Conservation (phyloP, 2,888 invertebrate species). For the Halictus ligatus region DNA sequence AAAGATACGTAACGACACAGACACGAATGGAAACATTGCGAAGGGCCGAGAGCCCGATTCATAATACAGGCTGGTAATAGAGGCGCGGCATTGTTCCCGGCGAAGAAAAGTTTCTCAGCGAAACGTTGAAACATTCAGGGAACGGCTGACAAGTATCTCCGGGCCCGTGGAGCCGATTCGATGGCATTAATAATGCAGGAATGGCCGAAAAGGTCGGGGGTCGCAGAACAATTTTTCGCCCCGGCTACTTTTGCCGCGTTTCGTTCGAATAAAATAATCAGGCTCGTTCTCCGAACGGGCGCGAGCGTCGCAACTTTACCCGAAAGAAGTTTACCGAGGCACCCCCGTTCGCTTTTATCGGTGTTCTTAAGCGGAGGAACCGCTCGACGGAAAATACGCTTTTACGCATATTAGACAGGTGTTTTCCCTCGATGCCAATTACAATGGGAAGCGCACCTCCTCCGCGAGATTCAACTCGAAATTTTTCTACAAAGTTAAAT, state of each 20-base stretch:
- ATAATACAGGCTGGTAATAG: conserved; percentile 64
- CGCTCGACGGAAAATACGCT: background rate
- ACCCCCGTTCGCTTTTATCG: conserved; percentile 8
- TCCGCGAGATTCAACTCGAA: no score
- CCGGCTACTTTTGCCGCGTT: conserved; percentile 11
- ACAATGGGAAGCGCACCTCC: background rate
- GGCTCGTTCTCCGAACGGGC: conserved; percentile 1
- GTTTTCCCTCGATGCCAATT: background rate
- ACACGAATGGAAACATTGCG: conserved; percentile 31
- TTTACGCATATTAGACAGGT: background rate
- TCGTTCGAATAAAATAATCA: conserved; percentile 51
- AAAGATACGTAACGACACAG: background rate
- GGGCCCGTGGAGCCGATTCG: conserved; percentile 44
- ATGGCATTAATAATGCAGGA: conserved; percentile 64
- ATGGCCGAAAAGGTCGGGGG: conserved; percentile 45
- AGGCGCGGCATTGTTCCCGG: conserved; percentile 64
- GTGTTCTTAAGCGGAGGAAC: background rate
- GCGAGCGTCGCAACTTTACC: background rate
- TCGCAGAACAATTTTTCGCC: conserved; percentile 23
- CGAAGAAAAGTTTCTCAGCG: conserved; percentile 50
- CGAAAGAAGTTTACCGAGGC: conserved; percentile 4
- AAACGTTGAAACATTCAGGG: conserved; percentile 61
- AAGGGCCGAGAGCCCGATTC: conserved; percentile 53
- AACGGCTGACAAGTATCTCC: conserved; percentile 42
- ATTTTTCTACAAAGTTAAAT: no score